phyloP scores from a whole-genome alignment of 2,888 invertebrate genomes.

The Julus scanicus region DNA sequence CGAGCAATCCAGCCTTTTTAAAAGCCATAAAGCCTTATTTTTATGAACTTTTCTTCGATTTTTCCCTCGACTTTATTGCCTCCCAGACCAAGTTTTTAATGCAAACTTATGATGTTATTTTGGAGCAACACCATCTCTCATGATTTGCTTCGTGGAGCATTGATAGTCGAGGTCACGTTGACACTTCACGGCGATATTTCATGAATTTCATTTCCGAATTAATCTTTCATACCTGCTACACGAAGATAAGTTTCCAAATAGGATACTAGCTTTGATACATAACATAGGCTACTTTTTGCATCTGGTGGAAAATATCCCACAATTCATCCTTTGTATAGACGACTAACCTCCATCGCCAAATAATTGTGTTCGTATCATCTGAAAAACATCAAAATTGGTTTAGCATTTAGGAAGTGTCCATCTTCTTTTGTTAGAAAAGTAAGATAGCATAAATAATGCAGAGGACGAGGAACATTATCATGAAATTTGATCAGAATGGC shows the following conservation, averaged over 20 bases:
- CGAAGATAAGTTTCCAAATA: constrained; percentile 24
- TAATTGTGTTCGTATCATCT: background rate
- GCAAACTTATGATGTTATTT: background rate
- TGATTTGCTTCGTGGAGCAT: background rate
- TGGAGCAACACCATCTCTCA: background rate
- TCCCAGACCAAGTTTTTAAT: background rate
- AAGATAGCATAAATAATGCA: background rate
- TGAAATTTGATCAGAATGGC: background rate
- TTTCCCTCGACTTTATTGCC: background rate
- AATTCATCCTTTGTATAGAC: background rate
- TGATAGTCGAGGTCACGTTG: background rate
- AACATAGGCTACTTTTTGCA: background rate
- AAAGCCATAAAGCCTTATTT: background rate
- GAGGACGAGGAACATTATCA: background rate
- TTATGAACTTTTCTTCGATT: constrained; percentile 3
- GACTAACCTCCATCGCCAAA: background rate
- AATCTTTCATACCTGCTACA: constrained; percentile 30
- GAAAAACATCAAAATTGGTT: background rate
- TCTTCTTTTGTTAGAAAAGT: background rate
- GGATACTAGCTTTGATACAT: background rate
- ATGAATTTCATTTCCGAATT: constrained; percentile 46
- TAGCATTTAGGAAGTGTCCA: background rate
- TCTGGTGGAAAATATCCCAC: background rate
- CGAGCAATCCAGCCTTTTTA: background rate
- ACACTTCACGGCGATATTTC: background rate